A percentile compares a stretch with the other conserved stretches of the same genome.
These are phyloP conservation scores for Ditylenchus dipsaci DNA, from an alignment of 1,140 invertebrate species.

Conservation along the genomic window DNA sequence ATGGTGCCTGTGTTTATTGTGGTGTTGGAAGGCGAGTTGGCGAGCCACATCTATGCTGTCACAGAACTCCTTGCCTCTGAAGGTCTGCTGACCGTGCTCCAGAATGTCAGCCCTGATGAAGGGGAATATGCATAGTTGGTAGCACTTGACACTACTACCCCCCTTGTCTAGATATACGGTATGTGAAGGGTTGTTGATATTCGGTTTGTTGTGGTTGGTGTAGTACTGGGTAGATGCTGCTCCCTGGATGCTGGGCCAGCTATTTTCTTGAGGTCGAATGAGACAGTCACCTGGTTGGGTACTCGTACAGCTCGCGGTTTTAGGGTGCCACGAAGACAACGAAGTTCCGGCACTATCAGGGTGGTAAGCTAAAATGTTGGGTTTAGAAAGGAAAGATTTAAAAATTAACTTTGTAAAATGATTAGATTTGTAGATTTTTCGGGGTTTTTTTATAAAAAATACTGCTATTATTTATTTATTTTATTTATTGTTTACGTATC, in stretches of 20 bases:
- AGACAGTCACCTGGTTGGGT: not conserved
- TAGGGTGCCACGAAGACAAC: slow-evolving; percentile 10
- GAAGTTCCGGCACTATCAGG: slow-evolving; percentile 14
- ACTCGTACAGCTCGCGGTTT: slow-evolving; percentile 15
- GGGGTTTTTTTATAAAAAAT: no score
- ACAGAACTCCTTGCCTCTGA: slow-evolving; percentile 15
- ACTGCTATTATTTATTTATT: no score
- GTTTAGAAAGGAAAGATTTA: slow-evolving; percentile 10
- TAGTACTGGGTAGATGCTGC: not conserved
- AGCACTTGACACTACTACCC: not conserved
- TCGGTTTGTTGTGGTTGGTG: not conserved
- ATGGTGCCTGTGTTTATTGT: no score
- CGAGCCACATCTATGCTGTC: slow-evolving; percentile 3
- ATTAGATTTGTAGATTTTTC: no score
- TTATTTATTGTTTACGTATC: no score
- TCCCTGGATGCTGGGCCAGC: slow-evolving; percentile 3
- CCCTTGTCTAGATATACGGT: not conserved
- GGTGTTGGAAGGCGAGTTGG: not conserved
- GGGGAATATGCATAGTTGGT: slow-evolving; percentile 16
- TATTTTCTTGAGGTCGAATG: slow-evolving; percentile 14
- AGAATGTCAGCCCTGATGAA: slow-evolving; percentile 11
- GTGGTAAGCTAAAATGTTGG: slow-evolving; percentile 7
- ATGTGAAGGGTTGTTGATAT: not conserved
- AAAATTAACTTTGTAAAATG: no score
- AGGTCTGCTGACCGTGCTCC: slow-evolving; percentile 7